Percentiles rank a stretch among this genome's conserved stretches.
Evolutionary conservation across 2,888 invertebrate genomes (phyloP).

Genomic region (Nomada ruficornis): DNA sequence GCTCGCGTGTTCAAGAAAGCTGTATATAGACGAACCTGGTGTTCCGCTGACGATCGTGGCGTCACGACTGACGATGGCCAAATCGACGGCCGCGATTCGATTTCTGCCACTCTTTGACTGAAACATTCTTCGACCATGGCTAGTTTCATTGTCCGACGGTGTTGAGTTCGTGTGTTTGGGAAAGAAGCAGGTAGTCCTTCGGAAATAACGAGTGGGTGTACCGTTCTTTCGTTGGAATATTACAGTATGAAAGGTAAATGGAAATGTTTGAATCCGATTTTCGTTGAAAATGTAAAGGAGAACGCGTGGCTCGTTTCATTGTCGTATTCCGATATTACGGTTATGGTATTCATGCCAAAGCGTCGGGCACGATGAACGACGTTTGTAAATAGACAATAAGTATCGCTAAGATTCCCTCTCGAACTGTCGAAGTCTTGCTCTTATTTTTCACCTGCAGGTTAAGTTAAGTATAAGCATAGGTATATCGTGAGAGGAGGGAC

Average conservation of each 20-base stretch:
- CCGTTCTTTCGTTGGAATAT: neutral
- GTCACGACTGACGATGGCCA: constrained; percentile 18
- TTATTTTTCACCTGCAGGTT: constrained; percentile 65
- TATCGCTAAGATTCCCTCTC: constrained; percentile 62
- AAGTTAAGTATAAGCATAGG: constrained; percentile 50
- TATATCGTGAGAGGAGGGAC: constrained; percentile 22
- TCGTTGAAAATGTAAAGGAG: too few species aligned
- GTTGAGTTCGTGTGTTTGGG: too few species aligned
- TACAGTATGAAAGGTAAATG: too few species aligned
- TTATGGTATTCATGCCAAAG: constrained; percentile 53
- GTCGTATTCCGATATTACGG: constrained; percentile 4
- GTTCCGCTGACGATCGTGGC: neutral
- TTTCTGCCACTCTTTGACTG: neutral
- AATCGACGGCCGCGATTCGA: constrained; percentile 7
- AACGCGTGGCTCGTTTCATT: neutral
- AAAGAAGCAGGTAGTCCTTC: too few species aligned
- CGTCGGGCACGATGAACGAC: constrained; percentile 50
- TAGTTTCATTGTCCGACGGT: neutral
- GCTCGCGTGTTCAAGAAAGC: constrained; percentile 80
- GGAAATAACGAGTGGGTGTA: too few species aligned
- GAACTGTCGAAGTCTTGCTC: constrained; percentile 50
- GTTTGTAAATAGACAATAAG: constrained; percentile 76
- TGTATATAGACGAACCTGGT: constrained; percentile 77
- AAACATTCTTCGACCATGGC: neutral
- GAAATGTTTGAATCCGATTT: too few species aligned